Base-by-base conservation (phyloP, 2,888 invertebrate genomes). In the Leptinotarsa rubiginosa region DNA sequence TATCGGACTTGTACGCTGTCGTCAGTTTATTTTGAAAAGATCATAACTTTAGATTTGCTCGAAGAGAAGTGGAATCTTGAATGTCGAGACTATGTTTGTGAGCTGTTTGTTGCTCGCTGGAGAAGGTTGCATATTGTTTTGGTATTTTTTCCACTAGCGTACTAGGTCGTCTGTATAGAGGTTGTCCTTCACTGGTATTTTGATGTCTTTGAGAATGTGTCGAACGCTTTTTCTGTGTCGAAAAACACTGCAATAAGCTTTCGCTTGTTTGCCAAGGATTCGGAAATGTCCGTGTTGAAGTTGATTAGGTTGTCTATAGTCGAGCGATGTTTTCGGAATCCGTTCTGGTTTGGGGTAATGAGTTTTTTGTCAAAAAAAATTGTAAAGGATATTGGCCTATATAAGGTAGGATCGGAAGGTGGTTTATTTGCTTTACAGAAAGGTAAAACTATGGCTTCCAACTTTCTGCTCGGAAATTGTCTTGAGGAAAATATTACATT, bases 141-240 rank as follows among this genome's bases (percentile, higher is more conserved):
- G n/a, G n/a, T n/a, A n/a, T n/a, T n/a, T n/a, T n/a, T n/a, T n/a
- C n/a, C n/a, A n/a, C n/a, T n/a, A n/a, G n/a, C n/a, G n/a, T n/a
- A n/a, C n/a, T n/a, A 69, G 54, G n/a, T 69, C 69, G 69, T 69
- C 69, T 20, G 69, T 54, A 22, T 52, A 69, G 13, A 69, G 69
- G n/a, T 52, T 22, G 50, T 10, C n/a, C 31, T 54, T 69, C 7
- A 69, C 54, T 15, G 31, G 54, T 54, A 41, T 16, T 31, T 18
- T 54, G 22, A 54, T 22, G 50, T 69, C 20, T 1, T 54, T 54
- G 18, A 52, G 18, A 25, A 69, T 49, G 4, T 22, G n/a, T n/a
- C 47, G 10, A 22, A 22, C 22, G 22, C 22, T 22, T 22, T 22
- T 22, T 22, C 16, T 18, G 25, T 54, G 18, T 69, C 22, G n/a